Evolutionary conservation across 2,113 vertebrate genomes (phyloP).

Genomic region (Deroptyus accipitrinus): DNA sequence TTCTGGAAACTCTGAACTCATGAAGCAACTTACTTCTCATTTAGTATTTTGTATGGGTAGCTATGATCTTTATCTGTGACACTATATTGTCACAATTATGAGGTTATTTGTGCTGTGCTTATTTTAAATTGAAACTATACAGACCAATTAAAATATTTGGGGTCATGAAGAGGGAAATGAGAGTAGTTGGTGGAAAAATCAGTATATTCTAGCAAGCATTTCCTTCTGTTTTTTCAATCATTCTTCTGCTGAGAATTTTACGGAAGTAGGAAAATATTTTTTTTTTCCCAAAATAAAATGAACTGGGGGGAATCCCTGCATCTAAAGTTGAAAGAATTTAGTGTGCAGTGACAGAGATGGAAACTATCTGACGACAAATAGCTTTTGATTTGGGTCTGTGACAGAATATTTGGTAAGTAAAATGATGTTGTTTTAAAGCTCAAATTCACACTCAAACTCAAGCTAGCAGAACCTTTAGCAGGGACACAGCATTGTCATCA

Average conservation of each 20-base stretch:
- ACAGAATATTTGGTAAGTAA: background rate
- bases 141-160: conserved; percentile 30
- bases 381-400: background rate
- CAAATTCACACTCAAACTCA: background rate
- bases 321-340: background rate
- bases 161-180: conserved; percentile 1
- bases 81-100: conserved; percentile 16
- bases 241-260: background rate
- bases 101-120: conserved; percentile 38
- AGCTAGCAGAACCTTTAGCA: background rate
- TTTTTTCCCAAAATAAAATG: background rate
- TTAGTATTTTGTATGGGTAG: conserved; percentile 36
- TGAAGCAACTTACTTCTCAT: conserved; percentile 6
- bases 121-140: conserved; percentile 24
- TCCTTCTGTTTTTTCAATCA: conserved; percentile 23
- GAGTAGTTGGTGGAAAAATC: conserved; percentile 31
- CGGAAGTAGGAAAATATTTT: background rate
- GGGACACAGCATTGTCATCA: background rate
- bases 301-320: background rate
- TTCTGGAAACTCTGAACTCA: conserved; percentile 55
- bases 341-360: background rate
- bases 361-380: background rate
- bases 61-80: conserved; percentile 58
- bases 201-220: background rate
- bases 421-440: background rate